Evolutionary conservation across 2,113 vertebrate species (phyloP).

Genomic region (Bubalus kerabau): DNA sequence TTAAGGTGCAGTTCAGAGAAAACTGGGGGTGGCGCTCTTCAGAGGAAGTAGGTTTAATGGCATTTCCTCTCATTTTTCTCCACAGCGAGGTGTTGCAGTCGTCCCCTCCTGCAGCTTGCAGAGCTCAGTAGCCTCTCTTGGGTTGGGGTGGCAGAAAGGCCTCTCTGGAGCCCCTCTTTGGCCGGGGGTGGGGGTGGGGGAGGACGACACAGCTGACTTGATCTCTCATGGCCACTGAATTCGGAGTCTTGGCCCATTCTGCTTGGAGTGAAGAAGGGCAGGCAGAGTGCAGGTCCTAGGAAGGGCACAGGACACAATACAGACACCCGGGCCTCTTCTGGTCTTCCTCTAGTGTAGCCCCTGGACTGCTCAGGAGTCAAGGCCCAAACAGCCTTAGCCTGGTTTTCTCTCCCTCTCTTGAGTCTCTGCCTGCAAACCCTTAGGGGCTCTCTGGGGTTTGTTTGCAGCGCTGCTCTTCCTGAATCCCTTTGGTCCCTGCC

Average conservation of each 20-base stretch:
- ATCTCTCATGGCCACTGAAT: neutral
- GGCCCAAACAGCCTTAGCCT: neutral
- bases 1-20: conserved; percentile 66
- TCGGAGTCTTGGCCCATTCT: neutral
- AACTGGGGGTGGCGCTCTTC: conserved; percentile 51
- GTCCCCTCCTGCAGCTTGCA: neutral
- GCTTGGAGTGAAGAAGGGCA: neutral
- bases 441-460: neutral
- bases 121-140: neutral
- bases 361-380: neutral
- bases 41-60: conserved; percentile 56
- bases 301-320: neutral
- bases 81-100: neutral
- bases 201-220: neutral
- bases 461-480: neutral
- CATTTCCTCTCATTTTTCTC: conserved; percentile 52
- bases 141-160: neutral
- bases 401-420: neutral
- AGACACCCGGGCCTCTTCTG: neutral
- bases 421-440: neutral
- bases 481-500: neutral
- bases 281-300: neutral
- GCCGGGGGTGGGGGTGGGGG: neutral
- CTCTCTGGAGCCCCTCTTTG: neutral
- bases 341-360: neutral